A percentile compares a stretch with the other conserved stretches of the same genome.
Conservation (phyloP, 2,797 vertebrate genomes). For the Arctocebus calabarensis region DNA sequence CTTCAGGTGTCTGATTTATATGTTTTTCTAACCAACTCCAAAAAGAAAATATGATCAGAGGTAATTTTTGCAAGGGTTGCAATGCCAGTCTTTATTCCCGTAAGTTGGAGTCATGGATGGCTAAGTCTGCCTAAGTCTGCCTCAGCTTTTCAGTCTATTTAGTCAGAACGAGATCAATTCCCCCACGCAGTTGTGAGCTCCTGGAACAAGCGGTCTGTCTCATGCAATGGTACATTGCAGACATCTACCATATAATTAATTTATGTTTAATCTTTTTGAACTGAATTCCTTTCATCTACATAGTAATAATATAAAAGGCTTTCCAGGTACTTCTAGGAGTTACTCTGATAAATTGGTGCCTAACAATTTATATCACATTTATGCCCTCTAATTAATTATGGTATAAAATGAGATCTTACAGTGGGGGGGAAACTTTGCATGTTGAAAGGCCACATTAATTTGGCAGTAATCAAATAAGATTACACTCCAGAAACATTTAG, state of each 20-base stretch:
- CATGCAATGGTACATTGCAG: not conserved
- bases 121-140: not conserved
- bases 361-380: not conserved
- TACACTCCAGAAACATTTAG: not conserved
- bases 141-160: slow-evolving; percentile 43
- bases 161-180: not conserved
- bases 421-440: not conserved
- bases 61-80: slow-evolving; percentile 46
- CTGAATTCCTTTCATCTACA: not conserved
- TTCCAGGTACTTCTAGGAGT: not conserved
- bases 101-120: slow-evolving; percentile 29
- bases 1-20: slow-evolving; percentile 76
- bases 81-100: slow-evolving; percentile 70
- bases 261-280: slow-evolving; percentile 9
- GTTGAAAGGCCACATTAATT: not conserved
- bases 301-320: not conserved
- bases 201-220: not conserved
- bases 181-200: not conserved
- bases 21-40: slow-evolving; percentile 75
- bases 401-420: not conserved
- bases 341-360: slow-evolving; percentile 5
- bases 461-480: not conserved
- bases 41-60: slow-evolving; percentile 76
- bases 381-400: not conserved
- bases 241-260: not conserved